Conservation (phyloP, 2,113 vertebrate genomes). For the Prochilodus magdalenae region DNA sequence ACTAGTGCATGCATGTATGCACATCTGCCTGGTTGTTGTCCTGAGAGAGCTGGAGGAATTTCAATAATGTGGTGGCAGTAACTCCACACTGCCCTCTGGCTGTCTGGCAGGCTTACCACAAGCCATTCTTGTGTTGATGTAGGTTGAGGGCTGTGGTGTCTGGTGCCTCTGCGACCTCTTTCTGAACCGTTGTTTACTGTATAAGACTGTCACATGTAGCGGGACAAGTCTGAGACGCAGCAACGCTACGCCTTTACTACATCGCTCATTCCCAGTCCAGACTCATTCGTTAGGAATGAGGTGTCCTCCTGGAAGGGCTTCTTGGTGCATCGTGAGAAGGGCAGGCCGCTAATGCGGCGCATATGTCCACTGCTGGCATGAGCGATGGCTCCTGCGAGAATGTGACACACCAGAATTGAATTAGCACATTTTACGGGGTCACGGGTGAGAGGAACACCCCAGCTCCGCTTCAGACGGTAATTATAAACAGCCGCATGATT, state of each 20-base stretch:
- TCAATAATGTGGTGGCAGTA: neutral
- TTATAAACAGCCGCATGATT: constrained; percentile 35
- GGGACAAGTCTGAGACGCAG: neutral
- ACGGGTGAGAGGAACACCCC: constrained; percentile 6
- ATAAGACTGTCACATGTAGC: neutral
- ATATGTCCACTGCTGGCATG: constrained; percentile 31
- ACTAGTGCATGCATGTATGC: neutral
- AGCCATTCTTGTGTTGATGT: neutral
- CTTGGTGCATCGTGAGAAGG: constrained; percentile 14
- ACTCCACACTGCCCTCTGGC: constrained; percentile 21
- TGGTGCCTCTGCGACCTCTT: neutral
- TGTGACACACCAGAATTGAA: constrained; percentile 38
- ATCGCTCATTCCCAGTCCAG: neutral
- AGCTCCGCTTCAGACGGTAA: neutral
- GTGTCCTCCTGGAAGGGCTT: neutral
- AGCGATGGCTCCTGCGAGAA: constrained; percentile 8
- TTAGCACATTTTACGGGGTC: constrained; percentile 48
- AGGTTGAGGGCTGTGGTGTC: neutral
- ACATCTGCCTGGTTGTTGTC: neutral
- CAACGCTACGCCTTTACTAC: neutral
- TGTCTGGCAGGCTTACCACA: neutral
- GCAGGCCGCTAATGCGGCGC: constrained; percentile 33
- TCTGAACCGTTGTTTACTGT: constrained; percentile 24
- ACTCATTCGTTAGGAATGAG: constrained; percentile 15
- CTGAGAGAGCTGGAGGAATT: neutral